Percentiles rank a stretch among this genome's conserved stretches.
These are phyloP conservation scores for Petrosia ficiformis DNA, from an alignment of 37 sponge, comb jelly and placozoan genomes.

Conservation along the genomic window DNA sequence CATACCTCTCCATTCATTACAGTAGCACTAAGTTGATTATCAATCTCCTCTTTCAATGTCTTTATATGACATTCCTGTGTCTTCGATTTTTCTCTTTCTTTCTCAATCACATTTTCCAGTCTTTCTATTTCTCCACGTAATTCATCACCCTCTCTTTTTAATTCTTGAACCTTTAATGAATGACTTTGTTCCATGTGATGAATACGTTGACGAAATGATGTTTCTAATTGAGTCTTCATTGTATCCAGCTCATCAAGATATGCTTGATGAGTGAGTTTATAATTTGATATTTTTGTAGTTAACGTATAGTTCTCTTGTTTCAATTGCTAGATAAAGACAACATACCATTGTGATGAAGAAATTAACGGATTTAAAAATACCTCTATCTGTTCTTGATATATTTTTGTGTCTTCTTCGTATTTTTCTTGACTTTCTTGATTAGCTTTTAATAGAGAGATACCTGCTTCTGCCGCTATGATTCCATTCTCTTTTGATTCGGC, in stretches of 20 bases:
- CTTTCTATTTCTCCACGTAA: background rate
- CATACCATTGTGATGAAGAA: too few relatives aligned
- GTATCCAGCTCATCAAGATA: background rate
- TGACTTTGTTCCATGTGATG: background rate
- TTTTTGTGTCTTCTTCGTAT: slow-evolving; percentile 2
- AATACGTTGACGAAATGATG: background rate
- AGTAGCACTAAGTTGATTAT: too few relatives aligned
- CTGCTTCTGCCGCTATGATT: slow-evolving; percentile 37
- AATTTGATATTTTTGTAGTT: background rate
- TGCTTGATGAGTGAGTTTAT: background rate
- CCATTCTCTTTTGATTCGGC: too few relatives aligned
- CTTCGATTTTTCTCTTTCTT: slow-evolving; percentile 3
- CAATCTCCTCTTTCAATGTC: too few relatives aligned
- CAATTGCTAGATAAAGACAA: background rate
- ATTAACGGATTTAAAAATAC: background rate
- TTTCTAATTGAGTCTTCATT: background rate
- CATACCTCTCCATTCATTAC: too few relatives aligned
- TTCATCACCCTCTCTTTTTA: background rate
- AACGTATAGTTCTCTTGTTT: background rate
- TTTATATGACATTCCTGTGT: background rate
- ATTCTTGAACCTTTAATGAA: background rate
- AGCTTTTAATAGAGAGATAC: slow-evolving; percentile 16
- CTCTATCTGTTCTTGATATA: background rate
- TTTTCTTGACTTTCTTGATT: slow-evolving; percentile 31
- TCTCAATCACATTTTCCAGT: too few relatives aligned